Conservation (phyloP, 2,797 vertebrate species). For the Poeciliopsis paucimaculata region DNA sequence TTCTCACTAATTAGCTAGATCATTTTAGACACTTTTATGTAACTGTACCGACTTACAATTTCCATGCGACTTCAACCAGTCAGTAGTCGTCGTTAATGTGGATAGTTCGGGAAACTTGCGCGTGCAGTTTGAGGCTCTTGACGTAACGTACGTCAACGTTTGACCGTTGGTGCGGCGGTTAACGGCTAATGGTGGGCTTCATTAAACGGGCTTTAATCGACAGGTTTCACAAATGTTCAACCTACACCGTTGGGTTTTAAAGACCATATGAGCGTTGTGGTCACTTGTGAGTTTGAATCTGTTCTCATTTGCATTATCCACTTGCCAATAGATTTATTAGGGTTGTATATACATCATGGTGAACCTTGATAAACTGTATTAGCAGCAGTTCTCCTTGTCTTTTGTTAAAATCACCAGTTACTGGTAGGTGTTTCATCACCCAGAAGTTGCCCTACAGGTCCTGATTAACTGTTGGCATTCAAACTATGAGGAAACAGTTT, state of each 20-base stretch:
- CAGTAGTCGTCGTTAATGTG: not conserved
- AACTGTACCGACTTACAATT: accelerated
- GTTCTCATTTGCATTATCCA: not conserved
- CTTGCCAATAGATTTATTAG: not conserved
- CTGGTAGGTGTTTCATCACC: conserved; percentile 4
- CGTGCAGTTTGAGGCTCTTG: not conserved
- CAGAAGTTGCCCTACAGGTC: conserved; percentile 35
- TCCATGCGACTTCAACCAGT: too few relatives aligned
- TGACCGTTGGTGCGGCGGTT: not conserved
- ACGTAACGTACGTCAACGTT: not conserved
- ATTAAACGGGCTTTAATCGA: not conserved
- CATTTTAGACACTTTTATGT: not conserved
- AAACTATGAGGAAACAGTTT: conserved; percentile 63
- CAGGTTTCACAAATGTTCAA: not conserved
- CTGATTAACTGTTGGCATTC: conserved; percentile 36
- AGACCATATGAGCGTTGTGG: too few relatives aligned
- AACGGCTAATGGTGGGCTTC: not conserved
- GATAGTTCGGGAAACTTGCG: not conserved
- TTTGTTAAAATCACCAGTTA: conserved; percentile 26
- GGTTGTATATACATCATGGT: too few relatives aligned
- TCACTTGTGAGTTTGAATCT: not conserved
- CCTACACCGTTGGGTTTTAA: not conserved
- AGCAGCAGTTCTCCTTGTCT: not conserved
- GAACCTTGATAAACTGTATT: not conserved
- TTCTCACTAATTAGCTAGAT: not conserved